Evolutionary conservation across 2,113 vertebrate genomes (phyloP), one percentile per base, ranked within the genome.

Genomic region (Meles meles): DNA sequence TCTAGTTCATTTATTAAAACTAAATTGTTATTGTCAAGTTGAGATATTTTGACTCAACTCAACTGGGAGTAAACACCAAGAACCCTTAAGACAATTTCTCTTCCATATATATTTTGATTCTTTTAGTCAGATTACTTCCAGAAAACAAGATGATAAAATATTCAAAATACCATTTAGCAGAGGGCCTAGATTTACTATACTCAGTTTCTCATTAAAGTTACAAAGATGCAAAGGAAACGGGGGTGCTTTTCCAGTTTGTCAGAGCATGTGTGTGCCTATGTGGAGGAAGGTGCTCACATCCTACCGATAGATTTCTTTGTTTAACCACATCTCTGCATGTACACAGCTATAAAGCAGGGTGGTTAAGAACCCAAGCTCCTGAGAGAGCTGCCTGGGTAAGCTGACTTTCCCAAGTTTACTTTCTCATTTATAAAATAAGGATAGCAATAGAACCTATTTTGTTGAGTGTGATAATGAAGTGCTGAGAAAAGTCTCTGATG

Each of bases 111-210:
- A 72, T 23, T 95, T 94, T 86, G 52, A 76, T 67, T 39, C 25
- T 89, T 94, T 85, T 34, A 85, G n/a, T 91, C 59, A 89, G 71
- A 77, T 65, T 65, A 63, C 15, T 72, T 79, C 44, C 17, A 86
- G 29, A 88, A 67, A 85, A 71, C 61, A 89, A 9, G 5, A 31
- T 92, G 37, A 86, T 71, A 89, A 89, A 82, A 89, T 88, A 82
- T 47, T 85, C 59, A 77, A 25, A 94, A 52, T 61, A 72, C 3
- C 49, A 44, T 4, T 17, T 77, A 34, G 61, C 49, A 31, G 9
- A 88, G 17, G 57, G 12, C 57, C 71, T 65, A 81, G 23, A 74
- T 71, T 87, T 72, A 27, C 34, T 77, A 31, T 21, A 5, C n/a
- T 81, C n/a, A 8, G 13, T 65, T 49, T 95, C 67, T 71, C 34